Conservation (phyloP, 2,113 vertebrate species). For the Pyxicephalus adspersus region DNA sequence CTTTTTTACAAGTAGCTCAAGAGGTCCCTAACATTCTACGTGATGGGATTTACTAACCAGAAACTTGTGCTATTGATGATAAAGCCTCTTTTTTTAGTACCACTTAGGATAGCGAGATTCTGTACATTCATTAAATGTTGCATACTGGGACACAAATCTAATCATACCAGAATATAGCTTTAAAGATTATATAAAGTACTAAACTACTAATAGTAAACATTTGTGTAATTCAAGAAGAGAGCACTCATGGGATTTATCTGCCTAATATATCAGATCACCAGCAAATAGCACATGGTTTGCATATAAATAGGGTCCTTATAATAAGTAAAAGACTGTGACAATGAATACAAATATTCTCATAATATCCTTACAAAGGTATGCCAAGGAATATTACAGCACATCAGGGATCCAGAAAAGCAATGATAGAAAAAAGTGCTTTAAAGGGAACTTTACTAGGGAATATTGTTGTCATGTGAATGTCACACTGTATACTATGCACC, state of each 20-base stretch:
- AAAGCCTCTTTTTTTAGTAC: not conserved
- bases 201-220: not conserved
- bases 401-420: no score
- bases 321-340: not conserved
- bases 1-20: not conserved
- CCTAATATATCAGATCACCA: not conserved
- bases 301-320: not conserved
- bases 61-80: not conserved
- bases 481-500: no score
- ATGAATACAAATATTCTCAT: constrained; percentile 1
- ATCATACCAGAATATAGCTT: not conserved
- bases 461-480: no score
- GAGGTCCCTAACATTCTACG: not conserved
- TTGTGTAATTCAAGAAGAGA: not conserved
- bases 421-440: not conserved
- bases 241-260: not conserved
- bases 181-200: not conserved
- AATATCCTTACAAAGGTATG: no score
- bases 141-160: not conserved
- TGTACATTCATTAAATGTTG: not conserved
- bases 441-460: not conserved
- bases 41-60: not conserved
- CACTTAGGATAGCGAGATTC: not conserved
- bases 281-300: not conserved
- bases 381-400: no score